These are phyloP conservation scores for Drosophila pseudoananassae DNA, from an alignment of 1,140 invertebrate species.

Conservation along the genomic window DNA sequence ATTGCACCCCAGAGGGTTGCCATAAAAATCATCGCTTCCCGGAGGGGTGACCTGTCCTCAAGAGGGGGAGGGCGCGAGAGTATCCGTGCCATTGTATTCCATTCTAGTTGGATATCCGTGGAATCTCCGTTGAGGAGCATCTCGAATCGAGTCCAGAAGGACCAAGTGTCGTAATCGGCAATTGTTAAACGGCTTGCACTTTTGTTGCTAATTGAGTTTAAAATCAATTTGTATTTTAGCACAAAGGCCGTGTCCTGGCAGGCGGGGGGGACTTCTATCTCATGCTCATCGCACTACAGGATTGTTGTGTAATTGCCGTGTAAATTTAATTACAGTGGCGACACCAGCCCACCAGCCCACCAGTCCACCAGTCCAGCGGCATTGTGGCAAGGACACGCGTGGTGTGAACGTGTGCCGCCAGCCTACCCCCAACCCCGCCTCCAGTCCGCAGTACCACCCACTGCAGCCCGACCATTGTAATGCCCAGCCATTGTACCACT, in stretches of 20 bases:
- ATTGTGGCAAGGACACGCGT: constrained; percentile 44
- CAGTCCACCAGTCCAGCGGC: constrained; percentile 16
- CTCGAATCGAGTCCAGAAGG: constrained; percentile 22
- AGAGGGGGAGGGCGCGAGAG: background rate
- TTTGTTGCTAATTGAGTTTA: constrained; percentile 84
- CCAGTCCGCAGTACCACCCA: no score
- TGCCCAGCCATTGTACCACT: no score
- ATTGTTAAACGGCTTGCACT: constrained; percentile 43
- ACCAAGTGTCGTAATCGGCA: constrained; percentile 33
- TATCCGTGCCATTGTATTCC: constrained; percentile 1
- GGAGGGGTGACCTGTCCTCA: constrained; percentile 3
- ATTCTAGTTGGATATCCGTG: background rate
- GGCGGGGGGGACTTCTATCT: background rate
- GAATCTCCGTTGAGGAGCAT: background rate
- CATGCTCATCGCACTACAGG: background rate
- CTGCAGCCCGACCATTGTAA: background rate
- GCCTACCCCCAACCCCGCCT: background rate
- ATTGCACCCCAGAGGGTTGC: constrained; percentile 82
- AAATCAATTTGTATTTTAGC: constrained; percentile 83
- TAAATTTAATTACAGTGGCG: constrained; percentile 82
- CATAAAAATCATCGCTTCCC: constrained; percentile 78
- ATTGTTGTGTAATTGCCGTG: constrained; percentile 82
- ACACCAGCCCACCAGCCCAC: constrained; percentile 18
- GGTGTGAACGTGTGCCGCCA: constrained; percentile 15
- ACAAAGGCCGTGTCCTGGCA: constrained; percentile 1